Conservation (phyloP, 2,113 vertebrate species). For the Gallinago media region DNA sequence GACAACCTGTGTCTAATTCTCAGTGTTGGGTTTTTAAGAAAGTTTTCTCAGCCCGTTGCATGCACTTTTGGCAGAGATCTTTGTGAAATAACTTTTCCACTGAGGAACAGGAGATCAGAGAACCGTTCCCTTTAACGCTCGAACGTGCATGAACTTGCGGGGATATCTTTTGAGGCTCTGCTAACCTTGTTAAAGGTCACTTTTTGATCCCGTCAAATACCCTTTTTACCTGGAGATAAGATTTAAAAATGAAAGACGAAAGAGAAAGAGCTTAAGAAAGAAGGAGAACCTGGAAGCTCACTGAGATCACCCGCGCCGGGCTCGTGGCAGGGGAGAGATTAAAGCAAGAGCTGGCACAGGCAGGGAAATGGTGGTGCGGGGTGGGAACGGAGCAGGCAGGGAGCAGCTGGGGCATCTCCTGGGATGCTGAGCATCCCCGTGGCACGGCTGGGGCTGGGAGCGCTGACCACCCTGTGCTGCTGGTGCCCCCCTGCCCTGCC, state of each 20-base stretch:
- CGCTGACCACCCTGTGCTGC: fast-evolving
- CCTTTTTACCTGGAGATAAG: conserved; percentile 59
- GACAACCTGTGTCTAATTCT: background rate
- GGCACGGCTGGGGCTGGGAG: fast-evolving
- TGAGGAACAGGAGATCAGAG: conserved; percentile 42
- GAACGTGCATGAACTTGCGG: background rate
- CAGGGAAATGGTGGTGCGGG: fast-evolving
- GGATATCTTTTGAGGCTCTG: conserved; percentile 39
- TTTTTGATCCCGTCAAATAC: conserved; percentile 49
- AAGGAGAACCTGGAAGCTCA: background rate
- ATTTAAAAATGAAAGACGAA: conserved; percentile 60
- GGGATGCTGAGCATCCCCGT: background rate
- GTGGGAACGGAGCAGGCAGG: fast-evolving
- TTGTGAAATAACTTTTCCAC: conserved; percentile 28
- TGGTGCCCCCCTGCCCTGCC: background rate
- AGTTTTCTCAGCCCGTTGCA: background rate
- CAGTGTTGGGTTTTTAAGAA: background rate
- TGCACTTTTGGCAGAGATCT: background rate
- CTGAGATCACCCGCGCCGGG: background rate
- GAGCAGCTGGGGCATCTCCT: fast-evolving
- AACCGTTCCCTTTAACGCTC: background rate
- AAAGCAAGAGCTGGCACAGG: fast-evolving
- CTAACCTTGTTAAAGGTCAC: conserved; percentile 49
- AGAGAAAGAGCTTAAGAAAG: conserved; percentile 54
- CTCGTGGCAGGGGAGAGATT: background rate